Percentiles rank a stretch among this genome's conserved stretches.
These are phyloP conservation scores for Nanger granti DNA, from an alignment of 2,113 vertebrate species.

Conservation along the genomic window DNA sequence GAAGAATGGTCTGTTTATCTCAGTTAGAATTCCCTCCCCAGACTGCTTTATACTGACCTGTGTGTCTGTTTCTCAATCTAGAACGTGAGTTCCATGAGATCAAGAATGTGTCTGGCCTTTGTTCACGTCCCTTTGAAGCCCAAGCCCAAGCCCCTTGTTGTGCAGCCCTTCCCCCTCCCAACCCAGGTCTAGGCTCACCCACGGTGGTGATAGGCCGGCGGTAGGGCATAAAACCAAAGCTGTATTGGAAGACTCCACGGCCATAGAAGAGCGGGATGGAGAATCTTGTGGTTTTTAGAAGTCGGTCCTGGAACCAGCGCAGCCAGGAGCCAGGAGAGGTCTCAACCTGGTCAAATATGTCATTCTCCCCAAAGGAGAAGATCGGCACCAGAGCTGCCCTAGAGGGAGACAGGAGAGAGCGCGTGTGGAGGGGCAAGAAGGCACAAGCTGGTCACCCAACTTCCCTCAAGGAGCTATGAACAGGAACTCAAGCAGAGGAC, in stretches of 20 bases:
- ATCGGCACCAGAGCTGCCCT: constrained; percentile 78
- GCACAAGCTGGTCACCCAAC: not conserved
- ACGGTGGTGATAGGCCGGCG: accelerated
- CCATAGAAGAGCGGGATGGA: constrained; percentile 93
- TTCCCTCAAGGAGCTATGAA: not conserved
- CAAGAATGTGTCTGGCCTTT: not conserved
- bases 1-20: not conserved
- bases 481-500: not conserved
- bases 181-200: not conserved
- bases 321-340: constrained; percentile 88
- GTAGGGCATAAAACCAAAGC: not conserved
- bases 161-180: not conserved
- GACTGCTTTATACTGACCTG: not conserved
- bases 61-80: not conserved
- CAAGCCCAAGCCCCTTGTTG: not conserved
- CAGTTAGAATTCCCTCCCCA: not conserved
- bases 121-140: not conserved
- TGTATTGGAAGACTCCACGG: not conserved
- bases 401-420: not conserved
- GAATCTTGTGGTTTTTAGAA: constrained; percentile 89
- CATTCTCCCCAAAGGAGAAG: not conserved
- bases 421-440: not conserved
- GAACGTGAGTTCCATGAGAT: not conserved
- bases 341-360: constrained; percentile 83
- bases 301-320: constrained; percentile 80